phyloP scores from a whole-genome alignment of 2,113 vertebrate species.

The Thomomys bottae region DNA sequence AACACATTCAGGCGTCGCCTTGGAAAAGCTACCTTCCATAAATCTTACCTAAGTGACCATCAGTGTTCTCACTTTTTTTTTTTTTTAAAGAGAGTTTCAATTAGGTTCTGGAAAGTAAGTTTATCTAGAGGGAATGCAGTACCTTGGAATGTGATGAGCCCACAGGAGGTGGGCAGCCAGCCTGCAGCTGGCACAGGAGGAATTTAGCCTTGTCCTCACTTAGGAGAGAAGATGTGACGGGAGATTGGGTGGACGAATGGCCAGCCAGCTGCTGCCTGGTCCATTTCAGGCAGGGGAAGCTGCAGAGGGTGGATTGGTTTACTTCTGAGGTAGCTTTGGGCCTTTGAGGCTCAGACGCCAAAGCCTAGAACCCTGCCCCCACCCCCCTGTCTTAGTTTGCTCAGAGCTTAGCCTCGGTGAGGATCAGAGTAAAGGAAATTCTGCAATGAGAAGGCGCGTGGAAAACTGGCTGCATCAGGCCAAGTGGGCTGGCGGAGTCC shows the following conservation, averaged over 20 bases:
- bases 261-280: slow-evolving; percentile 11
- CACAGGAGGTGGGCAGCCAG: no score
- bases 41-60: slow-evolving; percentile 22
- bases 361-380: slow-evolving; percentile 72
- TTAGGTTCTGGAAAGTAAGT: slow-evolving; percentile 56
- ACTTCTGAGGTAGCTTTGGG: slow-evolving; percentile 39
- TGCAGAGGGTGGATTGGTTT: slow-evolving; percentile 26
- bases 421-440: slow-evolving; percentile 65
- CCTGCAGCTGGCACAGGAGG: slow-evolving; percentile 25
- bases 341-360: slow-evolving; percentile 50
- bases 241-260: slow-evolving; percentile 61
- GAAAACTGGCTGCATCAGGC: slow-evolving; percentile 24
- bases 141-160: slow-evolving; percentile 64
- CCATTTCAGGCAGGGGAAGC: slow-evolving; percentile 32
- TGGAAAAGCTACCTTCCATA: neutral
- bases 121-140: neutral
- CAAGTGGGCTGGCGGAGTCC: no score
- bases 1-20: neutral
- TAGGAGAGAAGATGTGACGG: slow-evolving; percentile 55
- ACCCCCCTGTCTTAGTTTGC: slow-evolving; percentile 54
- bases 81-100: slow-evolving; percentile 35
- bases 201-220: slow-evolving; percentile 54
- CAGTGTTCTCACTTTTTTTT: slow-evolving; percentile 31
- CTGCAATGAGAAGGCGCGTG: slow-evolving; percentile 56
- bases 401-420: slow-evolving; percentile 47